phyloP scores from a whole-genome alignment of 1,140 invertebrate species.

The Pseudomyrmex pallidus region DNA sequence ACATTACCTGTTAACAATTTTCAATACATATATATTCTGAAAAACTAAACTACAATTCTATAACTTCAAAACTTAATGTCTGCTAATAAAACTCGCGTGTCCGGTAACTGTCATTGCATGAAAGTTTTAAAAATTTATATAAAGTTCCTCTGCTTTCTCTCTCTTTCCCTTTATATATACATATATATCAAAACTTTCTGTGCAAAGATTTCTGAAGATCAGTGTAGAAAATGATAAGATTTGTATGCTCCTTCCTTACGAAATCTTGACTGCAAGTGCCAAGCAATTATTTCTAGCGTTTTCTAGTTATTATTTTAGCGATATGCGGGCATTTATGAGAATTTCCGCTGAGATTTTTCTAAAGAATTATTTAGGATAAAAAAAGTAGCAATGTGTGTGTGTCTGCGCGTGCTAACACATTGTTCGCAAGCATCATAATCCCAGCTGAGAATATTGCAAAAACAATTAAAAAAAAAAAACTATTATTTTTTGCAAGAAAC shows the following conservation, averaged over 20 bases:
- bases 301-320: conserved; percentile 4
- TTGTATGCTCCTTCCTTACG: not conserved
- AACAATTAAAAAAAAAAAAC: conserved; percentile 46
- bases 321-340: conserved; percentile 22
- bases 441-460: not conserved
- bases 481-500: conserved; percentile 37
- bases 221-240: conserved; percentile 3
- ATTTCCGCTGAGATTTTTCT: conserved; percentile 32
- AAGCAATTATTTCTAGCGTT: conserved; percentile 28
- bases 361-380: conserved; percentile 41
- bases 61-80: not conserved
- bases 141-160: not conserved
- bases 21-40: not conserved
- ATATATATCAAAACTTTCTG: not conserved
- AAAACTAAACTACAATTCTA: not conserved
- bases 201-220: not conserved
- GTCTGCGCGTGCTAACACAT: conserved; percentile 26
- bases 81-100: not conserved
- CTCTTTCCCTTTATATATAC: not conserved
- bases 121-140: not conserved
- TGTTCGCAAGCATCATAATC: conserved; percentile 49
- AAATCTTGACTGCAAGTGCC: not conserved
- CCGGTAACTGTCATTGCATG: not conserved
- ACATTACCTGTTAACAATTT: not conserved
- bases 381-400: conserved; percentile 20